Evolutionary conservation across 1,140 invertebrate genomes (phyloP).

Genomic region (Psix sp.): DNA sequence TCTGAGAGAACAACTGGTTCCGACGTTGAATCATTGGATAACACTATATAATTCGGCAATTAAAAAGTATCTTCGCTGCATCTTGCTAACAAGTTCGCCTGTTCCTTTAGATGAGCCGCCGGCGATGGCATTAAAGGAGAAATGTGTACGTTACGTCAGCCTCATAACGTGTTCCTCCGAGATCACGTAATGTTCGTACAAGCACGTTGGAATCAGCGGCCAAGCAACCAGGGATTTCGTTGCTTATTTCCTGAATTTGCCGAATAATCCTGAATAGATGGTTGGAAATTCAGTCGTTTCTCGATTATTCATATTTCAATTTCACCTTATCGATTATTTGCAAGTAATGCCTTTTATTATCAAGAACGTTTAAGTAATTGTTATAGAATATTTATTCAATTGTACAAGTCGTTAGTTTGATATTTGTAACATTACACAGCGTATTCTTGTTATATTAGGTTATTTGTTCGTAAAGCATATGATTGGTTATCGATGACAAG

Average conservation of each 20-base stretch:
- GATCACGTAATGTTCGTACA: slow-evolving; percentile 47
- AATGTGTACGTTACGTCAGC: slow-evolving; percentile 46
- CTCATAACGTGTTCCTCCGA: slow-evolving; percentile 41
- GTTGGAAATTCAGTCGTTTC: slow-evolving; percentile 2
- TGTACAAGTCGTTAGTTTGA: too few species aligned
- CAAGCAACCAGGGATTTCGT: slow-evolving; percentile 18
- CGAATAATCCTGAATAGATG: slow-evolving; percentile 65
- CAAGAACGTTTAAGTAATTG: too few species aligned
- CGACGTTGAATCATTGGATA: slow-evolving; percentile 4
- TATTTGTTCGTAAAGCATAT: too few species aligned
- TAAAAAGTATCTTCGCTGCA: slow-evolving; percentile 60
- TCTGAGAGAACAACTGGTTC: too few species aligned
- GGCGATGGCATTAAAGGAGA: slow-evolving; percentile 36
- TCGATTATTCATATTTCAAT: not conserved
- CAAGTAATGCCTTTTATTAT: too few species aligned
- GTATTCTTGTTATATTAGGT: too few species aligned
- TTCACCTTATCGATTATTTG: too few species aligned
- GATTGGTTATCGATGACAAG: slow-evolving; percentile 61
- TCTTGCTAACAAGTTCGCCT: slow-evolving; percentile 36
- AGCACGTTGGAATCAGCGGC: slow-evolving; percentile 39
- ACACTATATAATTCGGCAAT: slow-evolving; percentile 44
- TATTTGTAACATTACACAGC: too few species aligned
- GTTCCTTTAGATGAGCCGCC: slow-evolving; percentile 23
- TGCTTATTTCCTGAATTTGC: slow-evolving; percentile 68
- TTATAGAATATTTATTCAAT: too few species aligned